Base-by-base conservation (phyloP, 2,888 invertebrate genomes). In the Phorcus lineatus region DNA sequence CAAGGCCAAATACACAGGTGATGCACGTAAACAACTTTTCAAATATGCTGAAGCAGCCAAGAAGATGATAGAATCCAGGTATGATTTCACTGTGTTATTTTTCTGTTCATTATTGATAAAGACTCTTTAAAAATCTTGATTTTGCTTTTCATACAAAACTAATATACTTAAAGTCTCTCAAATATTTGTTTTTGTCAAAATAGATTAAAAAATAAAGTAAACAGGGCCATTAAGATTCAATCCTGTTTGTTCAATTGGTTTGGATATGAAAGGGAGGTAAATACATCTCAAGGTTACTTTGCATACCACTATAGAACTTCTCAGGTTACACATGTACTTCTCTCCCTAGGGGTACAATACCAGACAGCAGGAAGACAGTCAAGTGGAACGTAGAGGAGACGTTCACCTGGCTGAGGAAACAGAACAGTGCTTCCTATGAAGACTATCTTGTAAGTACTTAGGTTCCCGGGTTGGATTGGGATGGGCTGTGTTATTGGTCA, bases 381-480 rank as follows among this genome's bases (percentile, higher is more conserved):
- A 99, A 98, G 93, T 99, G 99, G 99, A 98, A 98, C 94, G 98
- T 98, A 0, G 98, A 99, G 91, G 98, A 99, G 89, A 98, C 98
- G 31, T 98, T 99, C 93, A 97, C 97, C 88, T 99, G 98, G 98
- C 93, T 99, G 76, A 95, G 98, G 91, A 95, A 96, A 90, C 98
- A 98, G 13, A 96, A 97, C 47, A 98, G 97, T 79, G 98, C 98
- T 16, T 86, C 89, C 0, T 92, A 91, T 86, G 92, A 93, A 62
- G 92, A 92, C 81, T 92, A 91, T 81, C 80, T 93, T 87, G 93
- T 94, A 84, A 87, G 88, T 86, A 62, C 36, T 36, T 36, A 4
- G 36, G 2, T 7, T 36, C 7, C 7, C 7, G 4, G 7, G 7
- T 36, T 36, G 4, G 36, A 36, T n/a, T n/a, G n/a, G 36, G 36